Conservation (phyloP, 2,113 vertebrate species). For the Colaptes auratus region DNA sequence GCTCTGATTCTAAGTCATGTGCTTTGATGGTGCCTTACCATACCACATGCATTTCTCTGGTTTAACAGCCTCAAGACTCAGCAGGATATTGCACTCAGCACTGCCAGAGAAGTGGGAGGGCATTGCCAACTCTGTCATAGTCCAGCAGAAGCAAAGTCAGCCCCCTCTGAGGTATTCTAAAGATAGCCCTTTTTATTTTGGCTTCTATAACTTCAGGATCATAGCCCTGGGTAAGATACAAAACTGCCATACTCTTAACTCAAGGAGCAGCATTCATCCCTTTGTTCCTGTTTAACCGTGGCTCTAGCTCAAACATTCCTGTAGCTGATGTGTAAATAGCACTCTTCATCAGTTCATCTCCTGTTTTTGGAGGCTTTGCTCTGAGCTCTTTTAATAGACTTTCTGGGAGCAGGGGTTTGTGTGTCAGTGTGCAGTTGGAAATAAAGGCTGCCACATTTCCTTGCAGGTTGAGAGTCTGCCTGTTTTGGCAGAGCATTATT, state of each 20-base stretch:
- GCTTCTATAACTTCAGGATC: background rate
- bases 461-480: background rate
- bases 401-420: background rate
- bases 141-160: background rate
- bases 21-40: rapidly evolving
- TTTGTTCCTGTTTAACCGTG: background rate
- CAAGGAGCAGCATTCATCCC: background rate
- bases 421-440: background rate
- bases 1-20: background rate
- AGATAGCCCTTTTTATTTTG: background rate
- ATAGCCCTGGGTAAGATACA: background rate
- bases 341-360: background rate
- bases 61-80: background rate
- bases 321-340: background rate
- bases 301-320: background rate
- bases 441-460: background rate
- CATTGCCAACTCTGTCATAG: background rate
- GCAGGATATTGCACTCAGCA: background rate
- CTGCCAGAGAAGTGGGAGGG: background rate
- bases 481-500: background rate
- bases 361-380: background rate
- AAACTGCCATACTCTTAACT: background rate
- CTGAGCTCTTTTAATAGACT: background rate
- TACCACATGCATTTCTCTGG: background rate
- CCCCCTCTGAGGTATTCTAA: background rate